phyloP scores from a whole-genome alignment of 1,140 invertebrate genomes.

The Rhopalosiphum maidis region DNA sequence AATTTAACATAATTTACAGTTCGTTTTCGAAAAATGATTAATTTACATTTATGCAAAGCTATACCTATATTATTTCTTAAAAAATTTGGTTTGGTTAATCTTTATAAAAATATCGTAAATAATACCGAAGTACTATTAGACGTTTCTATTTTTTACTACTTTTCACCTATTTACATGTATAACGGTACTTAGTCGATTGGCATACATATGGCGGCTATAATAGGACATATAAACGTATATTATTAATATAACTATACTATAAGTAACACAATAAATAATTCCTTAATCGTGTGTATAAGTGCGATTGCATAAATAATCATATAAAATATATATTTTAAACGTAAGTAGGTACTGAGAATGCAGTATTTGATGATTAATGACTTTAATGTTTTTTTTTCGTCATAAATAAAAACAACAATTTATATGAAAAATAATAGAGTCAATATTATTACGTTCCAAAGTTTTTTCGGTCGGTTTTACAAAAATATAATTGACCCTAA shows the following conservation, averaged over 20 bases:
- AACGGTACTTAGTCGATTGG: too few relatives aligned
- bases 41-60: too few relatives aligned
- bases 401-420: background rate
- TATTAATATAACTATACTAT: too few relatives aligned
- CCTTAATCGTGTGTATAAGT: too few relatives aligned
- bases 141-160: background rate
- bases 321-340: background rate
- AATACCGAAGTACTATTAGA: background rate
- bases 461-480: too few relatives aligned
- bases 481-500: background rate
- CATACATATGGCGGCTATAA: too few relatives aligned
- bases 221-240: too few relatives aligned
- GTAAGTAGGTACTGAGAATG: background rate
- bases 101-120: background rate
- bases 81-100: background rate
- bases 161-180: too few relatives aligned
- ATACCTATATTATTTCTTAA: too few relatives aligned
- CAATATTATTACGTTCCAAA: background rate
- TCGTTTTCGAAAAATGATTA: background rate
- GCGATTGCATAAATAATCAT: background rate
- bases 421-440: background rate
- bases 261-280: too few relatives aligned
- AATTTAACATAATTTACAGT: background rate
- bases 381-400: background rate
- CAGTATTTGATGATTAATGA: background rate